These are phyloP conservation scores for Bucco capensis DNA, from an alignment of 2,113 vertebrate species.

Conservation along the genomic window DNA sequence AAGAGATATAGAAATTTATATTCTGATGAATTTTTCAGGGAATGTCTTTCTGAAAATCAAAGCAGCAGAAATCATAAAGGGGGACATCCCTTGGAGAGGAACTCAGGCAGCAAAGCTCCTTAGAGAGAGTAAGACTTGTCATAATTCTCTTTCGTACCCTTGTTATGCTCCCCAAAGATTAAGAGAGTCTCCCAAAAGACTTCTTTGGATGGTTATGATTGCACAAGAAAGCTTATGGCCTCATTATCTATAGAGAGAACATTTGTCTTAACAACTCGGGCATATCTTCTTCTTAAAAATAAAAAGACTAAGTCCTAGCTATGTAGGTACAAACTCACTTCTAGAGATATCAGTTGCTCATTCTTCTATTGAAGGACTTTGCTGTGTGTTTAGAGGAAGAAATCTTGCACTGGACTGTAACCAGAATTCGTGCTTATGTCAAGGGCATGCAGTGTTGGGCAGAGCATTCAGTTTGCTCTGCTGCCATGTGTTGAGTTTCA, in stretches of 20 bases:
- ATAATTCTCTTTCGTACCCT: conserved; percentile 21
- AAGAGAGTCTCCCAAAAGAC: conserved; percentile 27
- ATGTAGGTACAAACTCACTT: neutral
- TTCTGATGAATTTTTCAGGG: conserved; percentile 57
- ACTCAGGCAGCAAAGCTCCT: conserved; percentile 30
- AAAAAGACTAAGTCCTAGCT: neutral
- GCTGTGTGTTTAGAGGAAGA: neutral
- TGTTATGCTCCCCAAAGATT: conserved; percentile 34
- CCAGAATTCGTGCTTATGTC: neutral
- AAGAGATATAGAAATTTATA: conserved; percentile 23
- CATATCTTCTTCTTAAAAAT: conserved; percentile 29
- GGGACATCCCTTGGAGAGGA: conserved; percentile 27
- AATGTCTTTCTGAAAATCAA: conserved; percentile 41
- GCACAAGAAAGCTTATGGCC: neutral
- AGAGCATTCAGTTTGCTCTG: neutral
- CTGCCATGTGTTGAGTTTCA: neutral
- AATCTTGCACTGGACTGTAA: neutral
- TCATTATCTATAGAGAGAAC: conserved; percentile 16
- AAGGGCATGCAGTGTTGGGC: neutral
- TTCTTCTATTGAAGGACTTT: neutral
- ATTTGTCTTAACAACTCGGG: conserved; percentile 11
- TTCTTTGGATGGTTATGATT: conserved; percentile 34
- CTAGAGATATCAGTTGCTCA: conserved; percentile 18
- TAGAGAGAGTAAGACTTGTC: conserved; percentile 22
- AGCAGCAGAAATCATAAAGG: conserved; percentile 36